Evolutionary conservation across 2,888 invertebrate genomes (phyloP).

Genomic region (Gymnocheta viridis): DNA sequence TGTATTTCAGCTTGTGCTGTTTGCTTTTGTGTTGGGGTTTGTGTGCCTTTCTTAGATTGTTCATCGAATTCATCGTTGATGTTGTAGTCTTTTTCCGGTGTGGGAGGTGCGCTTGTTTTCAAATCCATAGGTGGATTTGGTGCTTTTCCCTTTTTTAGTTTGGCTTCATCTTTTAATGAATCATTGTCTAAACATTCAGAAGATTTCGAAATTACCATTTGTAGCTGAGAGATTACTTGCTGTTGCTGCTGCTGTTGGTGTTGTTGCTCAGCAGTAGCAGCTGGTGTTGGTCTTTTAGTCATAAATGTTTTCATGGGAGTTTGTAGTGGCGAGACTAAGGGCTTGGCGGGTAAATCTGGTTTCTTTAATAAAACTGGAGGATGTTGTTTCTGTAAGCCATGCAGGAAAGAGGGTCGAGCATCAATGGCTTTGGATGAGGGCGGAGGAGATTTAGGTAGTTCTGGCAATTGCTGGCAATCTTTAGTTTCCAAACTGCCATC

Average conservation of each 20-base stretch:
- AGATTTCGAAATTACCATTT: conserved; percentile 82
- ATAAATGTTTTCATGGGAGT: conserved; percentile 84
- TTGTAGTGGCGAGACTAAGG: conserved; percentile 81
- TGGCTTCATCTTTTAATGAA: conserved; percentile 76
- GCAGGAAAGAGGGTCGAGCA: conserved; percentile 87
- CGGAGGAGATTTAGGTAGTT: conserved; percentile 84
- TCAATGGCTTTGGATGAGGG: conserved; percentile 80
- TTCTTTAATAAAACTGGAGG: conserved; percentile 82
- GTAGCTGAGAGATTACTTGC: conserved; percentile 84
- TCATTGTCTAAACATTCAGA: conserved; percentile 74
- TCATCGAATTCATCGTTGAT: conserved; percentile 76
- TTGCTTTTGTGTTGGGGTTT: conserved; percentile 12
- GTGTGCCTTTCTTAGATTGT: conserved; percentile 57
- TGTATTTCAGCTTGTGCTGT: conserved; percentile 15
- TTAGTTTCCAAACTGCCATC: conserved; percentile 86
- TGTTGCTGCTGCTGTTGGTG: conserved; percentile 78
- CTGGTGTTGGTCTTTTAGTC: conserved; percentile 82
- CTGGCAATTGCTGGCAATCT: conserved; percentile 84
- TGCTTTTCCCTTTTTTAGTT: conserved; percentile 88
- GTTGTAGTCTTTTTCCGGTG: conserved; percentile 80
- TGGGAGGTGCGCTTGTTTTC: conserved; percentile 78
- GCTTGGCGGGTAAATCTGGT: conserved; percentile 89
- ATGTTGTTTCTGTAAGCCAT: conserved; percentile 84
- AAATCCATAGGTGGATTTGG: conserved; percentile 86
- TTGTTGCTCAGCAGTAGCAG: conserved; percentile 70